Conservation (phyloP, 2,797 vertebrate genomes). For the Enteromius unitaeniatus region DNA sequence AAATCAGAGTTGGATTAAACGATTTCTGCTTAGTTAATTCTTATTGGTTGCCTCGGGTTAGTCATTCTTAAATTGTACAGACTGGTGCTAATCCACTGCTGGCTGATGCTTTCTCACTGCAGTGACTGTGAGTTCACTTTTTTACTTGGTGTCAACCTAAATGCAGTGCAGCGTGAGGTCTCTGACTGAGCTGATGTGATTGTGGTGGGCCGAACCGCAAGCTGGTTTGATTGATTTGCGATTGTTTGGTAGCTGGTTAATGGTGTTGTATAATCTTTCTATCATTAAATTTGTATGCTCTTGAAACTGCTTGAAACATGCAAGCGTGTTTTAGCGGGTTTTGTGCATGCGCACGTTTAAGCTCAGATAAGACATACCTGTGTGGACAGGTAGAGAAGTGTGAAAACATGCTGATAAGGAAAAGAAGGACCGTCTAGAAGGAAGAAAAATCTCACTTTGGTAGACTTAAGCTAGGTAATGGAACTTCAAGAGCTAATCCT, state of each 20-base stretch:
- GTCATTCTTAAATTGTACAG: background rate
- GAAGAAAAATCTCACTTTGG: conserved; percentile 45
- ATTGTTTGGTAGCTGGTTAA: conserved; percentile 9
- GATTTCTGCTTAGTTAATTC: background rate
- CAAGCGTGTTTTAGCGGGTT: conserved; percentile 28
- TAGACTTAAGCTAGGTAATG: conserved; percentile 54
- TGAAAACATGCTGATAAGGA: conserved; percentile 56
- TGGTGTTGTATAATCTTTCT: background rate
- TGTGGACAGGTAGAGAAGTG: conserved; percentile 41
- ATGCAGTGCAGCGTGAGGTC: background rate
- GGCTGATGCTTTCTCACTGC: conserved; percentile 6
- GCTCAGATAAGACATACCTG: conserved; percentile 37
- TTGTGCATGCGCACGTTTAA: conserved; percentile 22
- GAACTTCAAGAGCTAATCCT: conserved; percentile 56
- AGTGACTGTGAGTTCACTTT: background rate
- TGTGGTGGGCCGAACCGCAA: background rate
- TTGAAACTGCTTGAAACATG: conserved; percentile 14
- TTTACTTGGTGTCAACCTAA: conserved; percentile 7
- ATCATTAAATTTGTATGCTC: background rate
- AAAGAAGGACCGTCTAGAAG: conserved; percentile 37
- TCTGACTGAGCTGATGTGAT: background rate
- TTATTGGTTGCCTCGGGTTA: conserved; percentile 12
- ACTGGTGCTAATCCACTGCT: conserved; percentile 26
- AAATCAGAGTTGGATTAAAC: conserved; percentile 7
- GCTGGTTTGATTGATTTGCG: conserved; percentile 37